phyloP scores from a whole-genome alignment of 1,140 invertebrate genomes.

The Aethina tumida region DNA sequence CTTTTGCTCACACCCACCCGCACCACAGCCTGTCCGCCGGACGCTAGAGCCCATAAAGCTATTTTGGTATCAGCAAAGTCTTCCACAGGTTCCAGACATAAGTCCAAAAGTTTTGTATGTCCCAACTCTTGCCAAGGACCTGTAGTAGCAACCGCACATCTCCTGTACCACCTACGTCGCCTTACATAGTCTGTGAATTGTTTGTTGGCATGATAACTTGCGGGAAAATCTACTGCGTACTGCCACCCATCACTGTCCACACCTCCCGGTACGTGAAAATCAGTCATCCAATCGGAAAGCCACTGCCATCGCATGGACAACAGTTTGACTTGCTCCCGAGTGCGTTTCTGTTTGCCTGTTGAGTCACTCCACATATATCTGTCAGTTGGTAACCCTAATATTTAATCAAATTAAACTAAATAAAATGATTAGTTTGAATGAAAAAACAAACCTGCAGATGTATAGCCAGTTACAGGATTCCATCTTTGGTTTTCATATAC shows the following conservation, averaged over 20 bases:
- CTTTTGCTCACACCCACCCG: conserved; percentile 61
- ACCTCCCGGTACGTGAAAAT: conserved; percentile 79
- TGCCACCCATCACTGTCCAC: conserved; percentile 89
- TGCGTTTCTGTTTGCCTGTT: conserved; percentile 68
- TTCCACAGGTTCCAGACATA: conserved; percentile 53
- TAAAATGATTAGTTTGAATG: not conserved
- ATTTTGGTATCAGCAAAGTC: conserved; percentile 33
- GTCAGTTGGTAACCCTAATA: conserved; percentile 66
- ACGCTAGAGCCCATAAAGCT: conserved; percentile 68
- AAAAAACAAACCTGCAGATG: conserved; percentile 45
- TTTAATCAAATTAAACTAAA: conserved; percentile 2
- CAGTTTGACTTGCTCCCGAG: conserved; percentile 74
- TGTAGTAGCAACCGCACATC: conserved; percentile 67
- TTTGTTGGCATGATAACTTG: conserved; percentile 73
- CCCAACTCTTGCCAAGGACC: conserved; percentile 83
- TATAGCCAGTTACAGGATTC: conserved; percentile 85
- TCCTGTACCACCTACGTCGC: conserved; percentile 68
- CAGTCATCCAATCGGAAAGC: conserved; percentile 84
- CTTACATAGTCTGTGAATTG: conserved; percentile 82
- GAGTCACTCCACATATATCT: conserved; percentile 84
- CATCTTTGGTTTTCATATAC: conserved; percentile 92
- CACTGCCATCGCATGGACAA: conserved; percentile 82
- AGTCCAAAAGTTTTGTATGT: conserved; percentile 70
- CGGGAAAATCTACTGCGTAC: conserved; percentile 85
- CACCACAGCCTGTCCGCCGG: conserved; percentile 73